Base-by-base conservation (phyloP, 2,797 vertebrate species). In the Melanotaenia parkinsoni region DNA sequence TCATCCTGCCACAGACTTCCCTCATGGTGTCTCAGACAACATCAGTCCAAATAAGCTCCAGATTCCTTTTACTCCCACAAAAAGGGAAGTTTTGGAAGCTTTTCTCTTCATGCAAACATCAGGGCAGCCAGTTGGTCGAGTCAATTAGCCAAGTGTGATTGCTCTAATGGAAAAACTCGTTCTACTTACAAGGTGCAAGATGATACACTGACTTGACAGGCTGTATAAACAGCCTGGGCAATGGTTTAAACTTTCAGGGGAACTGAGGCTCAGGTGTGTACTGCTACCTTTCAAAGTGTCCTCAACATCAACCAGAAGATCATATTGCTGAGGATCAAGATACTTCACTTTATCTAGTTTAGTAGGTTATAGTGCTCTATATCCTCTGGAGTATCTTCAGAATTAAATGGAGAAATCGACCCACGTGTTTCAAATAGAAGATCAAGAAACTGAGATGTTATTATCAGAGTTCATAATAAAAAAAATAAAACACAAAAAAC, bases 21-120 rank as follows among this genome's bases (percentile, higher is more conserved):
- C 78, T 66, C 72, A 81, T 67, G 47, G 53, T 58, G 66, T 77
- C 64, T 6, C 47, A 70, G 74, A 81, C 58, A 63, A 54, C 68
- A 64, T 73, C 71, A 59, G 38, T 40, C 38, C 38, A 4, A 40
- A 14, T 40, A 40, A 40, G 38, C 38, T 16, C 38, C 38, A 14
- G 28, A 16, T 62, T 47, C 10, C 14, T 40, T 61, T 68, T 35
- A 35, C 62, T 47, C 14, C 14, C 51, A 58, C 20, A 14, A 77
- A 74, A 37, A 67, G 6, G 54, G 13, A 57, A 20, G 54, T 26
- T 33, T 30, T 63, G 59, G 30, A 22, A 16, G 56, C 30, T 45
- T 62, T 45, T 3, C 24, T 40, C 22, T 51, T 56, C 26, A 60
- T 57, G 12, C 18, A 70, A 57, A 38, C 13, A 35, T 43, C 57